These are phyloP conservation scores for Hofmannophila pseudospretella DNA, from an alignment of 2,888 invertebrate genomes.

Conservation along the genomic window DNA sequence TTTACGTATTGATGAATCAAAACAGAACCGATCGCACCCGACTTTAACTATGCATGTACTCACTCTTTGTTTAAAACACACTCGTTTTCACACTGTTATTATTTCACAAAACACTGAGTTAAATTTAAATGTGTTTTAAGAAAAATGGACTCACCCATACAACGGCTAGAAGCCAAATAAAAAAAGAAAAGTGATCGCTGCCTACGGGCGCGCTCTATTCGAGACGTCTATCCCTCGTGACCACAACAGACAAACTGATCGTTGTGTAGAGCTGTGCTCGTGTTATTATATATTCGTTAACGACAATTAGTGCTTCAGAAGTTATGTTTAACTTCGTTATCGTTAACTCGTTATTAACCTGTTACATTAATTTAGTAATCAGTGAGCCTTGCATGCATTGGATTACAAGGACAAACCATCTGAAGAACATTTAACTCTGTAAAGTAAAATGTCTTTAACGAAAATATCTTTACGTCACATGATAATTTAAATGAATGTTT, in stretches of 20 bases:
- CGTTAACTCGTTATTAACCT: too few species aligned
- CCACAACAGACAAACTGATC: conserved; percentile 65
- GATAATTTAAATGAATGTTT: too few species aligned
- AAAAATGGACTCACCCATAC: conserved; percentile 69
- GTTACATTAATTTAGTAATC: too few species aligned
- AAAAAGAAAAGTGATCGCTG: conserved; percentile 71
- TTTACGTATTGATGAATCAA: conserved; percentile 6
- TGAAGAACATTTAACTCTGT: too few species aligned
- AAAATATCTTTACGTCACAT: too few species aligned
- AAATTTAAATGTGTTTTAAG: conserved; percentile 8
- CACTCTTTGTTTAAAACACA: background rate
- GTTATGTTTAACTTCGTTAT: too few species aligned
- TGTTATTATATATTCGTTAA: conserved; percentile 45
- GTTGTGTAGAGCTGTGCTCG: conserved; percentile 41
- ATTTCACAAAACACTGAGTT: conserved; percentile 1
- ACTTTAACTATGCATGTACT: conserved; percentile 1
- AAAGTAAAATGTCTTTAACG: too few species aligned
- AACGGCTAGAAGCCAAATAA: conserved; percentile 79
- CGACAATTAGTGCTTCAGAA: background rate
- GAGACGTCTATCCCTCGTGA: conserved; percentile 39
- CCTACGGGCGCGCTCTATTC: conserved; percentile 61
- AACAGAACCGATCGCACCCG: background rate
- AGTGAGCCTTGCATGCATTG: too few species aligned
- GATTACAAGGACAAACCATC: too few species aligned
- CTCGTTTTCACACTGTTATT: background rate